Base-by-base conservation (phyloP, 1,140 invertebrate genomes). In the Tachypleus tridentatus region DNA sequence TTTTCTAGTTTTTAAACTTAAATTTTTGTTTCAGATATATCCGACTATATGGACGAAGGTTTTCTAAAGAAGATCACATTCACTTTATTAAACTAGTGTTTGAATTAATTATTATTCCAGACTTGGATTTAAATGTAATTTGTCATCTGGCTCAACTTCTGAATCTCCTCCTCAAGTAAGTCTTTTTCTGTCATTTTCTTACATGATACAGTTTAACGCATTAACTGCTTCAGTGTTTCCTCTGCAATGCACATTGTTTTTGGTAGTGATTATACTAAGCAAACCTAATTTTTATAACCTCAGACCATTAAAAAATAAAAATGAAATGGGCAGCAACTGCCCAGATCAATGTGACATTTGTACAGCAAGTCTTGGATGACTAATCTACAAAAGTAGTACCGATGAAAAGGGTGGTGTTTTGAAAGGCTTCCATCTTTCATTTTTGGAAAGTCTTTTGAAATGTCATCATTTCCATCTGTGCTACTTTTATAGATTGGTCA, bases 61-160 rank as follows among this genome's bases (percentile, higher is more conserved):
- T 97, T 77, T 85, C 85, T 3, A 96, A 95, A 77, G 85, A 89
- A 71, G 92, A 96, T 76, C 93, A 97, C 74, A 82, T 97, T 48
- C 74, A 80, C n/a, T 82, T 97, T 47, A 84, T 97, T n/a, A 86
- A 91, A 73, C 74, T 96, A 53, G 80, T 88, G 60, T 91, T 87
- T 75, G 86, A 92, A 74, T 73, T 93, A 52, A 74, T 91, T 4
- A 82, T 84, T 8, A 86, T 87, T 71, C 85, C 87, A 64, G 82
- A 89, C 70, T 78, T 92, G 56, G 89, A 94, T 74, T 82, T 86
- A 65, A 80, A 82, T 67, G 78, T 87, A 66, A 78, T 91, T 51
- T 82, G 83, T 68, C 85, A 85, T 72, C 87, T 87, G 78, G 80
- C 77, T 29, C 64, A 61, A 6, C 66, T 74, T 6, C 70, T 82